Evolutionary conservation across 2,113 vertebrate genomes (phyloP).

Genomic region (Hydrolagus affinis): DNA sequence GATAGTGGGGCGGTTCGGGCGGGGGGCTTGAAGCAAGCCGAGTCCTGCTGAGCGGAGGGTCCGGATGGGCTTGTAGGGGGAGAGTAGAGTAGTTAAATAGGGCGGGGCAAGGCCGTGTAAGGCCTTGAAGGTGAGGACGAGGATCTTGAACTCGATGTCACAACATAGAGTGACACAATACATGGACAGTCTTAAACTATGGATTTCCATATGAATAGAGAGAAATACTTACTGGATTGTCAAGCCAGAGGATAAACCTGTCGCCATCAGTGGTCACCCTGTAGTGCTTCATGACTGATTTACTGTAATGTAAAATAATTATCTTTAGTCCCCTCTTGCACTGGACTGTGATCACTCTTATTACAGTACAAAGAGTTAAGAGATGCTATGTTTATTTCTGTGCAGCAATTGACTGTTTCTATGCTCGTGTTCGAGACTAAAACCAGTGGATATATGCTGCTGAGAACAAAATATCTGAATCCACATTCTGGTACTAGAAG

Average conservation of each 20-base stretch:
- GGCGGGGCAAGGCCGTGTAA: too few relatives aligned
- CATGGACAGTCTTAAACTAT: background rate
- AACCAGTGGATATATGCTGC: slow-evolving; percentile 40
- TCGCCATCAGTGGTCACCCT: slow-evolving; percentile 49
- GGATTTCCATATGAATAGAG: background rate
- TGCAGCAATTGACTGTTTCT: background rate
- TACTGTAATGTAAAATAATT: slow-evolving; percentile 48
- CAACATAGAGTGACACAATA: background rate
- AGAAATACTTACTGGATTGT: slow-evolving; percentile 55
- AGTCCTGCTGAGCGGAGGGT: too few relatives aligned
- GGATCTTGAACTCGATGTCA: background rate
- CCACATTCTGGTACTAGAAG: background rate
- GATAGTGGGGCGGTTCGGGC: too few relatives aligned
- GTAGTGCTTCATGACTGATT: slow-evolving; percentile 59
- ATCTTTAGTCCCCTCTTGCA: background rate
- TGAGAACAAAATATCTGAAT: slow-evolving; percentile 35
- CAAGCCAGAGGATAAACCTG: slow-evolving; percentile 60
- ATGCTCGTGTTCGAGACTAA: background rate
- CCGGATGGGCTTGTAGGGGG: too few relatives aligned
- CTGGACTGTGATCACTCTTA: background rate
- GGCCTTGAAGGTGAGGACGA: too few relatives aligned
- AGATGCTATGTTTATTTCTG: background rate
- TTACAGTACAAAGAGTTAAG: background rate
- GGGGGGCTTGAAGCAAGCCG: too few relatives aligned
- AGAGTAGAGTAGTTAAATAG: too few relatives aligned